Conservation (phyloP, 1,140 invertebrate species). For the Caerostris darwini region DNA sequence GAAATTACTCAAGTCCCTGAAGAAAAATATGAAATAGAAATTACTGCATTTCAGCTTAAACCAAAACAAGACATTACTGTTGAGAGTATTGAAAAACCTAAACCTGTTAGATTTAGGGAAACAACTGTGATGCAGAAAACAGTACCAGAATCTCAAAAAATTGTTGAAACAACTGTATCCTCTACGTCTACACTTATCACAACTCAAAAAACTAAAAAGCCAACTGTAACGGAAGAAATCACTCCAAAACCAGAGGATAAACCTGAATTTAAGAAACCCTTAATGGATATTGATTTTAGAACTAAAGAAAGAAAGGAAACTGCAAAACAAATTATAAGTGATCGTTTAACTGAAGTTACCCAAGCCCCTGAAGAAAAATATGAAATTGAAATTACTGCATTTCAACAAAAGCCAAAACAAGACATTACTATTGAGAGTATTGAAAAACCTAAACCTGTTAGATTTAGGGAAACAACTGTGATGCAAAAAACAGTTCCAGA, state of each 20-base stretch:
- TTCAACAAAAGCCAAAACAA: conserved; percentile 33
- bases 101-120: conserved; percentile 37
- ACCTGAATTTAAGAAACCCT: neutral
- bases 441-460: neutral
- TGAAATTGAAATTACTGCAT: conserved; percentile 59
- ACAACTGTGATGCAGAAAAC: conserved; percentile 33
- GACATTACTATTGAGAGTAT: conserved; percentile 35
- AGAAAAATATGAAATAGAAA: conserved; percentile 56
- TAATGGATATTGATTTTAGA: conserved; percentile 19
- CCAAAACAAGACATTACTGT: conserved; percentile 71
- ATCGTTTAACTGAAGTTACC: conserved; percentile 42
- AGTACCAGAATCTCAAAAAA: conserved; percentile 17
- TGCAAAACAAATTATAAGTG: conserved; percentile 48
- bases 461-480: conserved; percentile 1
- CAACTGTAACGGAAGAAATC: neutral
- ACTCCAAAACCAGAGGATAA: neutral
- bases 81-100: conserved; percentile 51
- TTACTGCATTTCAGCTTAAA: conserved; percentile 68
- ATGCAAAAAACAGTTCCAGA: neutral
- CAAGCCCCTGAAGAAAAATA: conserved; percentile 27
- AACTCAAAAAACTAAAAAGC: conserved; percentile 8
- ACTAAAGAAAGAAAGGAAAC: conserved; percentile 29
- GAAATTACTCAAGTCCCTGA: conserved; percentile 39
- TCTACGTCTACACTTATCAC: conserved; percentile 2
- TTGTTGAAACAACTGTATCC: neutral